Evolutionary conservation across 2,113 vertebrate species (phyloP).

Genomic region (Panthera tigris): DNA sequence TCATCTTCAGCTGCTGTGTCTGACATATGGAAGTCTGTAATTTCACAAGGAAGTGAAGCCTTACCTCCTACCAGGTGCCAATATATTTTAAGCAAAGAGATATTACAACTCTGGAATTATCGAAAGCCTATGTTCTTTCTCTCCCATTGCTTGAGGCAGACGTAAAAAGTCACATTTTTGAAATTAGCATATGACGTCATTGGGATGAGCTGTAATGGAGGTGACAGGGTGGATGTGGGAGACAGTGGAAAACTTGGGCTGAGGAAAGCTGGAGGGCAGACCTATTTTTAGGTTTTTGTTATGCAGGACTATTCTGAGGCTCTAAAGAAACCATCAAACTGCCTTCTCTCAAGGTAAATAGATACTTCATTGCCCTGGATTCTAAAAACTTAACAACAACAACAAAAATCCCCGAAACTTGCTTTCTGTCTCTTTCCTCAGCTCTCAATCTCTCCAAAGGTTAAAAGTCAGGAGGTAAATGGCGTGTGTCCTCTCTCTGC

Average conservation of each 20-base stretch:
- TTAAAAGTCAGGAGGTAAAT: constrained; percentile 63
- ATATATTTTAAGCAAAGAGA: constrained; percentile 44
- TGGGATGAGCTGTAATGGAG: not conserved
- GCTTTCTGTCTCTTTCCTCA: not conserved
- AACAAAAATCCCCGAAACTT: not conserved
- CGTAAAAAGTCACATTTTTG: constrained; percentile 64
- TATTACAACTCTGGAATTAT: constrained; percentile 32
- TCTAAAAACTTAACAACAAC: not conserved
- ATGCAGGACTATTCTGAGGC: constrained; percentile 27
- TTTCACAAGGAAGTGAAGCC: constrained; percentile 63
- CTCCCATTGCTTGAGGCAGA: constrained; percentile 54
- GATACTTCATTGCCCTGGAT: constrained; percentile 51
- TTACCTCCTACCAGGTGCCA: constrained; percentile 62
- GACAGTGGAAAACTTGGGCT: not conserved
- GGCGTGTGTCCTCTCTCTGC: constrained; percentile 57
- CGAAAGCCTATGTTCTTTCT: constrained; percentile 54
- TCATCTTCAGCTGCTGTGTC: constrained; percentile 36
- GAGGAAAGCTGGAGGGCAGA: constrained; percentile 37
- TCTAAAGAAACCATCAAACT: constrained; percentile 45
- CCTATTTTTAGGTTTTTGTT: constrained; percentile 62
- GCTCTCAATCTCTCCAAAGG: constrained; percentile 41
- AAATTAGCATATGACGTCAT: constrained; percentile 54
- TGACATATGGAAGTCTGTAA: constrained; percentile 43
- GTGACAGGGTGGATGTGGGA: not conserved
- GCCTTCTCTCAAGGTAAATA: constrained; percentile 53